Base-by-base conservation (phyloP, 2,888 invertebrate genomes). In the Pseudococcus longispinus region DNA sequence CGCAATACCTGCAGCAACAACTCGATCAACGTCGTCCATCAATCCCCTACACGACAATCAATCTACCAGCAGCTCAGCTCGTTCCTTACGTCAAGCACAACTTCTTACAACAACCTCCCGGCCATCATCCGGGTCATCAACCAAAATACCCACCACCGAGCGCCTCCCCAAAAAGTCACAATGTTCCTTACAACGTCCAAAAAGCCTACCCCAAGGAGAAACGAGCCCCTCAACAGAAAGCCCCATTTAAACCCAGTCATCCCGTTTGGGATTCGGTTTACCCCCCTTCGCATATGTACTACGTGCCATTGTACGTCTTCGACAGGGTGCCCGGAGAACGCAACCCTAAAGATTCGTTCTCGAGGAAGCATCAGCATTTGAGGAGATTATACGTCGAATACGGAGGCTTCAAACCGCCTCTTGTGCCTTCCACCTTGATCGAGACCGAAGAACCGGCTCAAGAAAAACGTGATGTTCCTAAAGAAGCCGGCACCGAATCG, bases 401-500 rank as follows among this genome's bases (percentile, higher is more conserved):
- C 89, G 94, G 90, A 2, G 94, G 96, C 0, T 96, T 96, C 89
- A 95, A 94, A 89, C 96, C 96, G 0, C 96, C 96, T 0, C 90
- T 96, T 89, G 93, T 95, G 88, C 96, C 96, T 0, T 96, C 96
- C 0, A 92, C 95, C 5, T 95, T 96, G 90, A 94, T 96, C 13
- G 95, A 95, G 89, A 93, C 95, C 88, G 93, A 95, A 26, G 88
- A 88, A 42, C 74, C 83, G 46, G 46, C 32, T 6, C 60, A 42
- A 51, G 83, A 83, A 82, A 83, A 83, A 65, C 23, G 60, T 26
- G 83, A 87, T 74, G 83, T 87, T 87, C 87, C 82, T 86, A 86
- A 74, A 77, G 77, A 74, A 29, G 51, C 46, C n/a, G 77, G 77
- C 37, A 42, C 29, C 42, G 77, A 77, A 20, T 77, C 77, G 77